Evolutionary conservation across 2,888 invertebrate genomes (phyloP), one percentile per base, ranked within the genome.

Genomic region (Aproaerema taeniolella): DNA sequence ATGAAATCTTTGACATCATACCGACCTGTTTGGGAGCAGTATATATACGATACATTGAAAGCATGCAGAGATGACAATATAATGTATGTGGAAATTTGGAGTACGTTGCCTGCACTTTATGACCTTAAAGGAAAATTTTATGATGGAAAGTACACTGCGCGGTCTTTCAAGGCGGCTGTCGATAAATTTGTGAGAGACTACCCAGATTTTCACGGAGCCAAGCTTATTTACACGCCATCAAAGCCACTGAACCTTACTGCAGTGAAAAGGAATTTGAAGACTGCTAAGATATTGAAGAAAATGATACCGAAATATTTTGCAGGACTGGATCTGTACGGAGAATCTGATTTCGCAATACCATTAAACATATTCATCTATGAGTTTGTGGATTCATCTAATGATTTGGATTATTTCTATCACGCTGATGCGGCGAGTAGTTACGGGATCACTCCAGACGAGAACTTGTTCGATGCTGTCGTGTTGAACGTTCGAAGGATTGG

Each of bases 361-460:
- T 70, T 91, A 0, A 72, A 83, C 25, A 79, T 89, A 1, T 93
- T 91, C 52, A 61, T 89, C 0, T 70, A 89, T 0, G 76, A 89
- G 46, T 58, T 94, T 3, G 57, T 85, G 5, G 58, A 77, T 29
- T 64, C 87, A 10, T 69, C 85, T 0, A 67, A 86, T 0, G 67
- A 87, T 2, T 68, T 93, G 4, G 85, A 91, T 38, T 91, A 90
- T 53, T 94, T 91, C 58, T 93, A 95, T 47, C 95, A 95, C 59
- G 93, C 94, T 0, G 95, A 94, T 1, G 95, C 95, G 76, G 94
- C 95, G 0, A 91, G 92, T 58, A 92, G 93, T 93, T 88, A 87
- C 55, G 93, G 90, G 4, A 76, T 75, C 2, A 65, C 72, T 1
- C 88, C 90, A 0, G 95, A 95, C 61, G 89, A 91, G 50, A 95